These are phyloP conservation scores for Lates japonicus DNA, from an alignment of 2,797 vertebrate genomes.

Conservation along the genomic window DNA sequence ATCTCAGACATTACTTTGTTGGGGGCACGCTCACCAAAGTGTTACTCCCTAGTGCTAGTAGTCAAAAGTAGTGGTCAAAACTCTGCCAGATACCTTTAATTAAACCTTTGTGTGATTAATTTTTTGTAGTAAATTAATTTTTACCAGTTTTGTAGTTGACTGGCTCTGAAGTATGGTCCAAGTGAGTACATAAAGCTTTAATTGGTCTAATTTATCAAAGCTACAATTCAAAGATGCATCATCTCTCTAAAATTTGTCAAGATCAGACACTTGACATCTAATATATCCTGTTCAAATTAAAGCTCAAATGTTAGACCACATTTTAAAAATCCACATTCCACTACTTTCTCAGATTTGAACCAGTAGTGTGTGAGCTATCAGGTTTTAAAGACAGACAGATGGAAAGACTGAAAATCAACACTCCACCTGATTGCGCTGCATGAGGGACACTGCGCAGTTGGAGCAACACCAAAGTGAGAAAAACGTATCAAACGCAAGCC, in stretches of 20 bases:
- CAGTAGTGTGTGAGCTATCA: background rate
- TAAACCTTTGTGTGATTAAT: background rate
- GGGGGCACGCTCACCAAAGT: background rate
- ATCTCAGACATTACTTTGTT: background rate
- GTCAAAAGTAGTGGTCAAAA: background rate
- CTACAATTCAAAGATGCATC: background rate
- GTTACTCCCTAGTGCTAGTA: background rate
- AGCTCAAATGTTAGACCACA: background rate
- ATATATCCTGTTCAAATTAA: background rate
- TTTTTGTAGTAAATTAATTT: accelerated
- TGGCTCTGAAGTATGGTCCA: background rate
- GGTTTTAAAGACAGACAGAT: constrained; percentile 40
- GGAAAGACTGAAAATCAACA: constrained; percentile 18
- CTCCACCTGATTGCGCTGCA: constrained; percentile 29
- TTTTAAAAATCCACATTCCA: background rate
- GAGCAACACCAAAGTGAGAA: constrained; percentile 32
- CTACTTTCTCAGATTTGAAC: background rate
- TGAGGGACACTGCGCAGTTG: constrained; percentile 10
- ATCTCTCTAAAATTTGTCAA: background rate
- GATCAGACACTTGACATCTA: background rate
- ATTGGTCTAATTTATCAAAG: constrained; percentile 16
- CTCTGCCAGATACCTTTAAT: constrained; percentile 27
- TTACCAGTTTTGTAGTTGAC: background rate
- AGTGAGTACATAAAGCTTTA: background rate
- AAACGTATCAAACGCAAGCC: constrained; percentile 31